Base-by-base conservation (phyloP, 92 coral and sea anemone species). In the Epizoanthus stellaris region DNA sequence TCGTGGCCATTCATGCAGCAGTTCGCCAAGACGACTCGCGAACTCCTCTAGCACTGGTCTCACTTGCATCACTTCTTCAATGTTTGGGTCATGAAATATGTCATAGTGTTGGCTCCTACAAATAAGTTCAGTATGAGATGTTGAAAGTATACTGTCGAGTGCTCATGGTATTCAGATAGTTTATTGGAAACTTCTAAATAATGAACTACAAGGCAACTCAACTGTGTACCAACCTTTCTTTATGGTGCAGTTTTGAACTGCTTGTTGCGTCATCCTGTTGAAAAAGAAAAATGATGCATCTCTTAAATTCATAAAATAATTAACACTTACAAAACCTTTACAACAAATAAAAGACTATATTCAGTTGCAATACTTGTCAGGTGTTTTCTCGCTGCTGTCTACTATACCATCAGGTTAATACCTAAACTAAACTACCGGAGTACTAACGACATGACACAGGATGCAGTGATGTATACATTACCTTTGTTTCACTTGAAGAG, bases 1-100 rank as follows among this genome's bases (percentile, higher is more conserved):
- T 6, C 85, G 91, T 49, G 97, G 98, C 99, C 99, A 96, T 73
- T 96, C 97, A 3, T 84, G 82, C 73, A 96, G 84, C 87, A 96
- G 87, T 67, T 91, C 94, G n/a, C 91, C 76, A 47, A 96, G 85
- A 42, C 95, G 94, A 15, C 76, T 85, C 62, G 63, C 73, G 63
- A 94, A 93, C 34, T 89, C 87, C 70, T 86, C 77, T 42, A 96
- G 88, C 21, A 96, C 92, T 25, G 99, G 95, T 70, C 89, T 87
- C 53, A 93, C 94, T 84, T 66, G 90, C 11, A 88, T 86, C 67
- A 90, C 95, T 61, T 96, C 99, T 65, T 94, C 90, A 36, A 94
- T 87, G 70, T 93, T 96, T 17, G 92, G 72, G 86, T 96, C 98
- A 73, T 91, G 98, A 83, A 94, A 96, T 34, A 96, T 80, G 66